A percentile compares a stretch with the other conserved stretches of the same genome.
Evolutionary conservation across 1,140 invertebrate genomes (phyloP).

Genomic region (Drosophila santomea): DNA sequence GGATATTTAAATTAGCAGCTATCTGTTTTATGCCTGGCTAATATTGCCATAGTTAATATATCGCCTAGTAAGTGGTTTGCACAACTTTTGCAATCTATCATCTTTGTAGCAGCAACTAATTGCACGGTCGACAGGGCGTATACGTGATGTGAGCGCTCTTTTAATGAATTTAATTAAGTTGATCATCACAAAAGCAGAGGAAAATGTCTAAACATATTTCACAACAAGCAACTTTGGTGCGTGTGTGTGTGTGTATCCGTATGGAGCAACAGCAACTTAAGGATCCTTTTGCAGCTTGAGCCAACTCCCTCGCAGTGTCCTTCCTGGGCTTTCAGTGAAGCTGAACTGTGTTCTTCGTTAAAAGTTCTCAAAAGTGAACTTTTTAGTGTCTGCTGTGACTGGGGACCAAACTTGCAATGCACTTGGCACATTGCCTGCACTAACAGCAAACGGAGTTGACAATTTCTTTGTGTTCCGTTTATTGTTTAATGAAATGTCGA

Average conservation of each 20-base stretch:
- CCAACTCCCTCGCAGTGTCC: constrained; percentile 26
- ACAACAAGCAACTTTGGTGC: too few species aligned
- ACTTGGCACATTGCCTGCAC: constrained; percentile 69
- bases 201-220: neutral
- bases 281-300: constrained; percentile 35
- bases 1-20: constrained; percentile 74
- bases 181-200: constrained; percentile 66
- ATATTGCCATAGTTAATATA: constrained; percentile 39
- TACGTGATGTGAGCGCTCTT: constrained; percentile 53
- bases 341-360: constrained; percentile 58
- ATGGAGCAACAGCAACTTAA: constrained; percentile 22
- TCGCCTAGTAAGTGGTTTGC: constrained; percentile 38
- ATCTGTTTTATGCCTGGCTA: constrained; percentile 47
- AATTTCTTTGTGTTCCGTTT: constrained; percentile 22
- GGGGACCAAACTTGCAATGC: constrained; percentile 35
- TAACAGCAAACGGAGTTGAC: constrained; percentile 35
- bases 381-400: constrained; percentile 38
- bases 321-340: constrained; percentile 3
- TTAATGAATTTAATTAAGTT: constrained; percentile 80
- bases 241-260: neutral
- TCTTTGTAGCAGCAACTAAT: constrained; percentile 47
- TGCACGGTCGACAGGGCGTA: constrained; percentile 47
- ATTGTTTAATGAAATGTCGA: constrained; percentile 50
- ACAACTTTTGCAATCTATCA: constrained; percentile 45
- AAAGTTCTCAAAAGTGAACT: constrained; percentile 70